Conservation (phyloP, 1,140 invertebrate genomes). For the Pollicipes pollicipes region DNA sequence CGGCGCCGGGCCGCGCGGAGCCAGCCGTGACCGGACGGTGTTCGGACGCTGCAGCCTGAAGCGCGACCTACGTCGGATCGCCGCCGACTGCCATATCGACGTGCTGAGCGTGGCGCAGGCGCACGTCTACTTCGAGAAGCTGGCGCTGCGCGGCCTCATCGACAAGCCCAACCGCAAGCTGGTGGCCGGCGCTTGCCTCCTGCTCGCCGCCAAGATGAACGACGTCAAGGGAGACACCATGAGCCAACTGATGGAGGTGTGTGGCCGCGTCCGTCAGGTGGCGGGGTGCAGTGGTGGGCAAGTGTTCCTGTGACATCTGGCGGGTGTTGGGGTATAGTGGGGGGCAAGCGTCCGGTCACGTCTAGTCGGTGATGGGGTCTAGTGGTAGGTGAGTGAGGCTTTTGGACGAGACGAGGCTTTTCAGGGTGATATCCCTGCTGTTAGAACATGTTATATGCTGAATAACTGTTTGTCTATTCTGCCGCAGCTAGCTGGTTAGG, state of each 20-base stretch:
- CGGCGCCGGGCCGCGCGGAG: no score
- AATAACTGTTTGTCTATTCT: no score
- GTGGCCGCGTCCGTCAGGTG: neutral
- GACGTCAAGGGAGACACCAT: conserved; percentile 81
- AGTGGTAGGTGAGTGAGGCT: no score
- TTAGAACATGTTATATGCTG: no score
- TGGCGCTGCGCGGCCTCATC: conserved; percentile 77
- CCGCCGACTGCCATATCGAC: conserved; percentile 65
- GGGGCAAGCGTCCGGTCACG: no score
- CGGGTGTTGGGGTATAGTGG: neutral
- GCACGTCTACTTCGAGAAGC: conserved; percentile 93
- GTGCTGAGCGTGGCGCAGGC: conserved; percentile 82
- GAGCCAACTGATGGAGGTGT: conserved; percentile 69
- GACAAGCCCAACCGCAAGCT: conserved; percentile 90
- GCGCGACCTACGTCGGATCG: conserved; percentile 85
- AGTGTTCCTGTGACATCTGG: neutral
- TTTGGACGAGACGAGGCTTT: no score
- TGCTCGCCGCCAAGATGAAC: conserved; percentile 88
- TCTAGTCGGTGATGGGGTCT: no score
- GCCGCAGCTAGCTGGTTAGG: neutral
- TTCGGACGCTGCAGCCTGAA: conserved; percentile 71
- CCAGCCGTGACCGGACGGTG: no score
- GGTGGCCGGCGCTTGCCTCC: conserved; percentile 81
- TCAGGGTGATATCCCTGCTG: no score
- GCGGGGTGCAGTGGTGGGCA: neutral